These are phyloP conservation scores for Eospalax fontanierii DNA, from an alignment of 2,797 vertebrate species.

Conservation along the genomic window DNA sequence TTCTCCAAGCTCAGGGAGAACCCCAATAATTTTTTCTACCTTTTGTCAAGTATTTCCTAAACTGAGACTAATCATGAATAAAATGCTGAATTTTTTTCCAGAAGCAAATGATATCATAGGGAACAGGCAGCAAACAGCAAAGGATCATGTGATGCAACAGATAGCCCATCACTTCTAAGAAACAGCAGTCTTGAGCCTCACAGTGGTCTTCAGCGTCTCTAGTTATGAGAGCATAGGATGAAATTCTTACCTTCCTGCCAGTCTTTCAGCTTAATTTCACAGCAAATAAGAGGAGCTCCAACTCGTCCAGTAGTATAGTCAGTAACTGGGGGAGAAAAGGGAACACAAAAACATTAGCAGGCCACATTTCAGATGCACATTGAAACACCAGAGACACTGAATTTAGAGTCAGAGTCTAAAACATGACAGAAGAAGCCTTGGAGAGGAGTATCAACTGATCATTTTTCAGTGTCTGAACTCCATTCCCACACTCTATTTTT, in stretches of 20 bases:
- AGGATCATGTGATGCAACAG: neutral
- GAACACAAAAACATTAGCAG: conserved; percentile 22
- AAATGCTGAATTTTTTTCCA: conserved; percentile 24
- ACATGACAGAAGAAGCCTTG: neutral
- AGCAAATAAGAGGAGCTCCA: conserved; percentile 98
- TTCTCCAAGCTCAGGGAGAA: conserved; percentile 27
- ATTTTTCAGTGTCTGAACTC: neutral
- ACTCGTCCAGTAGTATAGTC: conserved; percentile 98
- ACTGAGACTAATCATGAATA: neutral
- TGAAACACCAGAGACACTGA: neutral
- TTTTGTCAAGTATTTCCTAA: conserved; percentile 51
- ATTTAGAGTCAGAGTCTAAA: neutral
- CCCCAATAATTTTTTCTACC: conserved; percentile 1
- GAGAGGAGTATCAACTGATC: neutral
- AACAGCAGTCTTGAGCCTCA: neutral
- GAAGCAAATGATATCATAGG: neutral
- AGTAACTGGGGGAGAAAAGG: conserved; percentile 81
- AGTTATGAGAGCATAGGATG: neutral
- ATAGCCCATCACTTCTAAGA: neutral
- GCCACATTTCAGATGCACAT: neutral
- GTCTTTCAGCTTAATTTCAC: conserved; percentile 96
- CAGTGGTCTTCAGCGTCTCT: neutral
- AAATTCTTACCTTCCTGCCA: conserved; percentile 95
- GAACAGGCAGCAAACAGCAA: neutral
- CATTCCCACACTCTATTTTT: conserved; percentile 4